Evolutionary conservation across 2,113 vertebrate genomes (phyloP).

Genomic region (Microtus pennsylvanicus): DNA sequence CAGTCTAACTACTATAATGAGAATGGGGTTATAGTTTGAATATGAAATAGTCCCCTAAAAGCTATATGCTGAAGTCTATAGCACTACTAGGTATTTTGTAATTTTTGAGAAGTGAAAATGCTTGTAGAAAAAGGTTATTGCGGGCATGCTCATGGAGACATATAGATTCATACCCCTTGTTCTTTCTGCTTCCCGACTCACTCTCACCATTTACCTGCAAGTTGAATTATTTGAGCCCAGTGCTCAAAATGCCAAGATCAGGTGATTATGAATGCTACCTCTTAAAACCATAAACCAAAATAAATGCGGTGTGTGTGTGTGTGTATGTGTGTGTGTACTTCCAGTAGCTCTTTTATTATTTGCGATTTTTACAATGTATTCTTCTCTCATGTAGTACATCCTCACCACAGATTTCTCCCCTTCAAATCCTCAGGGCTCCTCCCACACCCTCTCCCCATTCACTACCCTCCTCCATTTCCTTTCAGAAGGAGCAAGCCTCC

Average conservation of each 20-base stretch:
- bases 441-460: no score
- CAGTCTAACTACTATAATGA: background rate
- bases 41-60: background rate
- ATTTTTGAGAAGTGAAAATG: background rate
- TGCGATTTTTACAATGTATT: background rate
- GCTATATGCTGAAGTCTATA: background rate
- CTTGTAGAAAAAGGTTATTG: background rate
- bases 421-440: no score
- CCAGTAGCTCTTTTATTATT: background rate
- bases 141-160: background rate
- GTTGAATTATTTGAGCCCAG: fast-evolving
- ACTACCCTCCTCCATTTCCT: no score
- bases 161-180: background rate
- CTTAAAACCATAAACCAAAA: background rate
- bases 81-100: background rate
- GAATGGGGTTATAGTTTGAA: background rate
- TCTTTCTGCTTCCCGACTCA: background rate
- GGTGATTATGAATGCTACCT: background rate
- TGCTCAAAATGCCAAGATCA: background rate
- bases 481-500: no score
- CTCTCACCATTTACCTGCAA: background rate
- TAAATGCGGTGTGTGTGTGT: background rate
- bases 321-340: no score
- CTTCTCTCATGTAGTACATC: no score
- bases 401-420: no score